Evolutionary conservation across 2,113 vertebrate species (phyloP).

Genomic region (Clarias gariepinus): DNA sequence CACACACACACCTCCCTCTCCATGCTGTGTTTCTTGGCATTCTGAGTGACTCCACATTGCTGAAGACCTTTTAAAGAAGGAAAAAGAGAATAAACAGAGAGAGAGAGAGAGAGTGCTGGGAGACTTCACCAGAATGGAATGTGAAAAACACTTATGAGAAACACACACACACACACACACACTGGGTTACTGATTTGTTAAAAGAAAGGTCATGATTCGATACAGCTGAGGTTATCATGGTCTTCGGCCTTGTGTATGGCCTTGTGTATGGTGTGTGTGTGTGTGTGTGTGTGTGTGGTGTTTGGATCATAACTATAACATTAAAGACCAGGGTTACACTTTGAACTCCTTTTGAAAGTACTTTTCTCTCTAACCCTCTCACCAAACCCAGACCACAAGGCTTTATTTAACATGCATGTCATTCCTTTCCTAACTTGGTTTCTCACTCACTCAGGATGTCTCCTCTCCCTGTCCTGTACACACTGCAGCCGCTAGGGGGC

Average conservation of each 20-base stretch:
- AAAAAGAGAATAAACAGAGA: neutral
- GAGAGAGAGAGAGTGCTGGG: neutral
- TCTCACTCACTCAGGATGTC: neutral
- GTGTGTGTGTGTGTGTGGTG: neutral
- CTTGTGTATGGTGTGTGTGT: neutral
- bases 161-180: constrained; percentile 15
- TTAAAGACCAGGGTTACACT: neutral
- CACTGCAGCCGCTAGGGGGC: constrained; percentile 45
- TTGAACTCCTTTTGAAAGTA: neutral
- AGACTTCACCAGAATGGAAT: constrained; percentile 14
- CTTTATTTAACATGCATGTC: neutral
- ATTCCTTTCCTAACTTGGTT: constrained; percentile 1
- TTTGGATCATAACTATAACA: neutral
- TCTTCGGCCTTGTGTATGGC: neutral
- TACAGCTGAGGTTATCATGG: neutral
- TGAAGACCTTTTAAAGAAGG: neutral
- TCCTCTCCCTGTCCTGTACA: neutral
- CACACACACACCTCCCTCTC: constrained; percentile 1
- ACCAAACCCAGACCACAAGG: neutral
- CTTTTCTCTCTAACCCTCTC: neutral
- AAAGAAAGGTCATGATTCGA: neutral
- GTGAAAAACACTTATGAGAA: neutral
- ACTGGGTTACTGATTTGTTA: neutral
- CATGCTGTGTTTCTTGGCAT: constrained; percentile 26
- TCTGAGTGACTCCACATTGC: neutral